Base-by-base conservation (phyloP, 64 coral and sea anemone species). In the Porites australiensis region DNA sequence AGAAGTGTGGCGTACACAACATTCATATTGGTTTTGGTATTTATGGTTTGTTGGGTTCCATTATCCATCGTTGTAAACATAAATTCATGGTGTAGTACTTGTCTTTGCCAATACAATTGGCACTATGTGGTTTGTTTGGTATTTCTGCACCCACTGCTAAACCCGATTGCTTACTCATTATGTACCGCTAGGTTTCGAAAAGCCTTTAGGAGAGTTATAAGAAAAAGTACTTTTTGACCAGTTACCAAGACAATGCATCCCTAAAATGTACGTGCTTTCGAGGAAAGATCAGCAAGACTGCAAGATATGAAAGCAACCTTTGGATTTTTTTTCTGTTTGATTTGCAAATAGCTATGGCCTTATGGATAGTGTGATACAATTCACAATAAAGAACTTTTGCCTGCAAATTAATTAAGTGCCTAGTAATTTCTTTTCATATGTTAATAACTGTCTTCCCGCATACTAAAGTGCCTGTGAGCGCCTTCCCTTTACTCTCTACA, bases 131-230 rank as follows among this genome's bases (percentile, higher is more conserved):
- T 71, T 91, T 82, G 73, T 77, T 55, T 88, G 3, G 90, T 86
- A n/a, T 92, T 96, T 45, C 60, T 93, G 16, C 92, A 96, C 75
- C 87, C 95, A 7, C 77, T 91, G 60, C 43, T 92, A 51, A 93
- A 96, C 44, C 95, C 95, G 5, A 48, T 82, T 0, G 22, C 92
- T 22, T 96, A 96, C 64, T 72, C 95, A 12, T 10, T 93, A 22
- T 67, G 64, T 3, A 89, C 90, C 4, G 73, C 64, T 9, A 92
- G 89, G 16, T 96, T 96, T 75, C 82, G 95, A 61, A 68, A 5
- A 57, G 91, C 91, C 0, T 72, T 87, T 87, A 55, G 73, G 15
- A 22, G 75, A 54, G 48, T 77, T 54, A 54, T 54, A 19, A 77
- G 50, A 3, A 22, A 8, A 13, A 57, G 54, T 57, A 57, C 27